Evolutionary conservation across 2,888 invertebrate genomes (phyloP).

Genomic region (Drosophila prostipennis): DNA sequence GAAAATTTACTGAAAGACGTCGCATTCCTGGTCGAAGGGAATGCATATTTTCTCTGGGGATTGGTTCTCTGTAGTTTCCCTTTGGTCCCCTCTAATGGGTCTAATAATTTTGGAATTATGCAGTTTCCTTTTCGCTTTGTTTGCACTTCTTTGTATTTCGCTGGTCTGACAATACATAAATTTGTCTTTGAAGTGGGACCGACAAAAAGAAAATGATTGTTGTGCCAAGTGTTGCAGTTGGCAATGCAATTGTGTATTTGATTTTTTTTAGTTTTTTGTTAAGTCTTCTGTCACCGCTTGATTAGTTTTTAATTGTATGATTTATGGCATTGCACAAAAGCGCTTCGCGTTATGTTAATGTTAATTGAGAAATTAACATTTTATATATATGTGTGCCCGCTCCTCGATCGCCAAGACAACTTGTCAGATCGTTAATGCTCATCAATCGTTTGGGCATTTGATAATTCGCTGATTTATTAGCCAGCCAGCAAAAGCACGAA

Average conservation of each 20-base stretch:
- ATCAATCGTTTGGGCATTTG: conserved; percentile 68
- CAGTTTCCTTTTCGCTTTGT: conserved; percentile 46
- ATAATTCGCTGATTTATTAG: conserved; percentile 73
- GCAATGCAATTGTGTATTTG: conserved; percentile 31
- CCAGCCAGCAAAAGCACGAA: conserved; percentile 62
- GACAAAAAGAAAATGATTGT: conserved; percentile 55
- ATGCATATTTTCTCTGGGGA: conserved; percentile 41
- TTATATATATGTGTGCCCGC: conserved; percentile 33
- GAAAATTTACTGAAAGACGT: background rate
- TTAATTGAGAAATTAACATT: conserved; percentile 75
- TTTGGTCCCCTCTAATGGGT: conserved; percentile 63
- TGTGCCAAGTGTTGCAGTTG: conserved; percentile 53
- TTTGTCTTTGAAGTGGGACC: conserved; percentile 75
- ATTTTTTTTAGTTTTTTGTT: conserved; percentile 18
- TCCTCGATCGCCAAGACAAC: conserved; percentile 30
- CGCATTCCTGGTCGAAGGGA: background rate
- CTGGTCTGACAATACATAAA: conserved; percentile 74
- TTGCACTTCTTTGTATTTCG: conserved; percentile 37
- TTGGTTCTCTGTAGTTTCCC: conserved; percentile 6
- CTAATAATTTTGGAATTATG: conserved; percentile 73
- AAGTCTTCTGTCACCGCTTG: conserved; percentile 76
- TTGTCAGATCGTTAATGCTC: conserved; percentile 56
- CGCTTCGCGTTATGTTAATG: conserved; percentile 67
- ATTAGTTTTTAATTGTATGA: conserved; percentile 79
- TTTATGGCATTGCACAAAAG: conserved; percentile 74